Evolutionary conservation across 1,140 invertebrate species (phyloP).

Genomic region (Gryllus bimaculatus): DNA sequence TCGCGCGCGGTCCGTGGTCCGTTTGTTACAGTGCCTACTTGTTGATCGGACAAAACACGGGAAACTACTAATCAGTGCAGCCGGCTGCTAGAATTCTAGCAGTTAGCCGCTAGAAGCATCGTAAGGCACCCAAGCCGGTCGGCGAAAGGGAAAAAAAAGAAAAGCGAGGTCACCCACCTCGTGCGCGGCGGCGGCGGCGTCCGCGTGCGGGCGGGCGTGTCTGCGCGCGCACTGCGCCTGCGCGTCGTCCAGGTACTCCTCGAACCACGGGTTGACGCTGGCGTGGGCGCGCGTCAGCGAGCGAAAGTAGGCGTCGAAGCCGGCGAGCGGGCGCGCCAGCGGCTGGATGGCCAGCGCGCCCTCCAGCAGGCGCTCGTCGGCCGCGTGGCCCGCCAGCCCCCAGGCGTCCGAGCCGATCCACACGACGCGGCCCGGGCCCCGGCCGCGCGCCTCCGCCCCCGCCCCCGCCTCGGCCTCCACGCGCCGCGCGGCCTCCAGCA

Average conservation of each 20-base stretch:
- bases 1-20: too few species aligned
- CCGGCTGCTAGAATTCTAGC: too few species aligned
- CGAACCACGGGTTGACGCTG: slow-evolving; percentile 46
- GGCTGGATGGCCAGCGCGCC: slow-evolving; percentile 47
- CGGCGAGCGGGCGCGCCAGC: slow-evolving; percentile 34
- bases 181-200: neutral
- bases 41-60: too few species aligned
- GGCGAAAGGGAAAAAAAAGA: too few species aligned
- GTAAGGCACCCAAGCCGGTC: too few species aligned
- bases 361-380: slow-evolving; percentile 35
- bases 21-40: too few species aligned
- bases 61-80: too few species aligned
- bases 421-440: slow-evolving; percentile 38
- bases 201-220: neutral
- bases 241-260: slow-evolving; percentile 38
- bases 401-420: slow-evolving; percentile 48
- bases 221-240: neutral
- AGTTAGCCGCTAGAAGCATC: too few species aligned
- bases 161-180: too few species aligned
- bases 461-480: slow-evolving; percentile 32
- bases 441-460: slow-evolving; percentile 46
- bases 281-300: slow-evolving; percentile 32
- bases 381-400: slow-evolving; percentile 27
- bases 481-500: slow-evolving; percentile 38
- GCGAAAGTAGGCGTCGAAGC: slow-evolving; percentile 45